Percentiles rank a stretch among this genome's conserved stretches.
Conservation (phyloP, 2,888 invertebrate species). For the Linnaemya tessellans region DNA sequence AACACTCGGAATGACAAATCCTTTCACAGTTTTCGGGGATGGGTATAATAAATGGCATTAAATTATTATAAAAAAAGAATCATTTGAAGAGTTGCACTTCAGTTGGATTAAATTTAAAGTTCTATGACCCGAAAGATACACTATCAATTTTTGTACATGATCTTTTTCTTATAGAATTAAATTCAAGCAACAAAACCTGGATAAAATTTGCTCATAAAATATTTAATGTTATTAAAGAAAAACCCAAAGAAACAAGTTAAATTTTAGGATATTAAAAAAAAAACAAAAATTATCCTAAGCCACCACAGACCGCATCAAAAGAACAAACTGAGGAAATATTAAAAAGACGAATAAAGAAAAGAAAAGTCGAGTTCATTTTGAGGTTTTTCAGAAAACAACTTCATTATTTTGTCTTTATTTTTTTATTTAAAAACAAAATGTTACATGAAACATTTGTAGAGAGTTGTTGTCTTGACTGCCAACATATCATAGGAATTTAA, state of each 20-base stretch:
- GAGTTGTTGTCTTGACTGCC: slow-evolving; percentile 1
- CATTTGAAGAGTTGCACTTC: no score
- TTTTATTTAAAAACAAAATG: neutral
- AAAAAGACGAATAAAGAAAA: neutral
- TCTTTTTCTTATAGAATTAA: no score
- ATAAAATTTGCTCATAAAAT: no score
- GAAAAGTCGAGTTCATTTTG: slow-evolving; percentile 7
- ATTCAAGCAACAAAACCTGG: no score
- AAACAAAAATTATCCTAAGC: neutral
- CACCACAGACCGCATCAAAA: slow-evolving; percentile 59
- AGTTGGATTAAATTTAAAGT: no score
- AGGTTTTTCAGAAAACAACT: neutral
- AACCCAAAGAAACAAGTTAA: neutral
- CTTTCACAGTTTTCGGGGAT: no score
- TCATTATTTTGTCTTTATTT: neutral
- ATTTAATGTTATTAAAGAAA: no score
- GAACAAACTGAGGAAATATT: neutral
- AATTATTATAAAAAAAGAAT: no score
- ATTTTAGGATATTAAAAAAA: neutral
- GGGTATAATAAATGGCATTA: no score
- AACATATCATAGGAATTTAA: slow-evolving; percentile 35
- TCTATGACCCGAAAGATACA: no score
- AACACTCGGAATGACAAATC: no score
- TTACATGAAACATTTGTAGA: slow-evolving; percentile 49
- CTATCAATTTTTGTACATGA: no score